phyloP scores from a whole-genome alignment of 2,888 invertebrate genomes.

The Achlya flavicornis region DNA sequence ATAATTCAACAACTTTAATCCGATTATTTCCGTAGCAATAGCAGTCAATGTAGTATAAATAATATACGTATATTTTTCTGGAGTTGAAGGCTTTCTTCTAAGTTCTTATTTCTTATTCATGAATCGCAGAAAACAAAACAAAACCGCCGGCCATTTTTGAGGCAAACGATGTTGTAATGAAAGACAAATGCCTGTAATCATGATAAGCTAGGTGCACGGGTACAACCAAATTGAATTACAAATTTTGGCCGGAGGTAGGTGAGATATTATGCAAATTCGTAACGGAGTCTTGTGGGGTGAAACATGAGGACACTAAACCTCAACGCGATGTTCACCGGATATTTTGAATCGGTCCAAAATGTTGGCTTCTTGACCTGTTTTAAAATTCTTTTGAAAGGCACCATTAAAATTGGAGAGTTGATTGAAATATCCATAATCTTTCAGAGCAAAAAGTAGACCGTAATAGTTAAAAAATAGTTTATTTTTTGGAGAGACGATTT shows the following conservation, averaged over 20 bases:
- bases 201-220: constrained; percentile 49
- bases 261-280: constrained; percentile 61
- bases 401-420: no score
- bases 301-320: constrained; percentile 32
- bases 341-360: background rate
- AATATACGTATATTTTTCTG: no score
- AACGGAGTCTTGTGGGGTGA: constrained; percentile 44
- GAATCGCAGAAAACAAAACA: constrained; percentile 2
- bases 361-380: background rate
- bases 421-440: no score
- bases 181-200: constrained; percentile 46
- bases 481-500: no score
- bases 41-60: no score
- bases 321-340: constrained; percentile 30
- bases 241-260: constrained; percentile 53
- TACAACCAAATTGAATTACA: constrained; percentile 61
- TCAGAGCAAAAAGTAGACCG: no score
- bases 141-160: constrained; percentile 19
- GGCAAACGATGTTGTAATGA: constrained; percentile 31
- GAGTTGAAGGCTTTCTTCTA: background rate
- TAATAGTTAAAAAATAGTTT: background rate
- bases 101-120: background rate
- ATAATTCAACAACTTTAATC: no score
- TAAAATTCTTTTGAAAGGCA: background rate
- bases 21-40: no score